Evolutionary conservation across 2,797 vertebrate species (phyloP), one percentile per base, ranked within the genome.

Genomic region (Chelidonichthys spinosus): DNA sequence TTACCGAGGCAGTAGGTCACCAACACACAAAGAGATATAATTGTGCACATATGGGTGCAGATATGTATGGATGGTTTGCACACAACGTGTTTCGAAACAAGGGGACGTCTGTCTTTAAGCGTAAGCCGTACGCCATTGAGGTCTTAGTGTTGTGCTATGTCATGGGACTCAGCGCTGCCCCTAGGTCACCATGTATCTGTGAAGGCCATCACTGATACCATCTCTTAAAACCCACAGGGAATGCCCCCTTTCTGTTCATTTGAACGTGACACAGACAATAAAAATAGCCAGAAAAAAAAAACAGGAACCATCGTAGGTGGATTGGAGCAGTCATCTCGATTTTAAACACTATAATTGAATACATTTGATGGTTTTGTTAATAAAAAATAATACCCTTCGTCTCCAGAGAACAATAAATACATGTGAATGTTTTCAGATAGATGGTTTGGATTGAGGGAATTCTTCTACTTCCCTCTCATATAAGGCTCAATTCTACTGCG

Each of bases 81-180:
- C 49, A 1, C 79, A 90, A 90, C 84, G 50, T 76, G 69, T 74
- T 86, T 76, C 68, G 84, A 86, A 90, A 92, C 85, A 83, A 87
- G 78, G 70, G 58, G 55, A 47, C 69, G 78, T 81, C 81, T 87
- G 82, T 88, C 79, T 88, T 85, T 85, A 69, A 88, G 64, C 86
- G 11, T 88, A 90, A 92, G 85, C 90, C 87, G 78, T 39, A 18
- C 7, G 25, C 80, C 76, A 88, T 82, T 90, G 83, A 89, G 87
- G 89, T 88, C 85, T 90, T 79, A 87, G 84, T 76, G 84, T 82
- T 84, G 78, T 85, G 90, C 85, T 55, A 47, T 87, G 91, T 91
- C 90, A 90, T 90, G 83, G 78, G 89, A 84, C 85, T 74, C 79
- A 40, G 75, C n/a, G 15, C 55, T 84, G 84, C 76, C 80, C 82